Percentiles rank a stretch among this genome's conserved stretches.
phyloP scores from a whole-genome alignment of 2,888 invertebrate genomes.

The Apotomis betuletana region DNA sequence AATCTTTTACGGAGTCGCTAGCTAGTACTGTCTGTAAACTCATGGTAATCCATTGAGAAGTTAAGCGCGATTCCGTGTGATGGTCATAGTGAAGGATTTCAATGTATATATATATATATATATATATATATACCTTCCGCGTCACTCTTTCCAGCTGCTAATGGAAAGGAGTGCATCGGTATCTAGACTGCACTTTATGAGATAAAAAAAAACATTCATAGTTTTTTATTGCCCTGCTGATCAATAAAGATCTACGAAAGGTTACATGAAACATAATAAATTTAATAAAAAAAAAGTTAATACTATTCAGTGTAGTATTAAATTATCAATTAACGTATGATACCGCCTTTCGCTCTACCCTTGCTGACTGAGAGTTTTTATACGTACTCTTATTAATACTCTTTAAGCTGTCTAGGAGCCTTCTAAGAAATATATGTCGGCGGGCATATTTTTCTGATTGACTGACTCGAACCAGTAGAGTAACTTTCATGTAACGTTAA shows the following conservation, averaged over 20 bases:
- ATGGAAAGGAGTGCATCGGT: not conserved
- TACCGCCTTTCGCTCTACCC: slow-evolving; percentile 20
- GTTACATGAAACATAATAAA: too few species aligned
- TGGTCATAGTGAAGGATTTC: not conserved
- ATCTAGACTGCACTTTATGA: not conserved
- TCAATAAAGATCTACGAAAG: too few species aligned
- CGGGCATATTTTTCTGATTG: slow-evolving; percentile 38
- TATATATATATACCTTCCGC: not conserved
- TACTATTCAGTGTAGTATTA: not conserved
- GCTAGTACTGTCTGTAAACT: too few species aligned
- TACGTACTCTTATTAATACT: slow-evolving; percentile 34
- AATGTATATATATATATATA: too few species aligned
- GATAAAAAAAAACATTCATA: too few species aligned
- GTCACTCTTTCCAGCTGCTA: not conserved
- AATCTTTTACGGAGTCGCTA: too few species aligned
- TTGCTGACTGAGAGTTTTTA: slow-evolving; percentile 26
- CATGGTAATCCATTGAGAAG: not conserved
- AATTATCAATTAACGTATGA: not conserved
- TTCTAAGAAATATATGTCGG: slow-evolving; percentile 38
- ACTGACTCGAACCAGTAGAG: slow-evolving; percentile 24
- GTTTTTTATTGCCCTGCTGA: too few species aligned
- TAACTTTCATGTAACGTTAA: slow-evolving; percentile 29
- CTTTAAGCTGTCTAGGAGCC: slow-evolving; percentile 27
- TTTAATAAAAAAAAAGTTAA: too few species aligned
- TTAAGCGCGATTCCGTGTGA: not conserved